Conservation (phyloP, 2,113 vertebrate species). For the rat (Rattus norvegicus) region GRCr8 NC_086039.1:80583001-80583500, state of each 20-base stretch:
- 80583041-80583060: slow-evolving; percentile 25
- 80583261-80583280: slow-evolving; percentile 29
- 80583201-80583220: not conserved
- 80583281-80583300: not conserved
- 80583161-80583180: slow-evolving; percentile 4
- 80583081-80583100: not conserved
- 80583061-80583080: slow-evolving; percentile 11
- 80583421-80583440: not conserved
- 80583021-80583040: slow-evolving; percentile 13
- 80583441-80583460: not conserved
- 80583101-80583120: slow-evolving; percentile 15
- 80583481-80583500: not conserved
- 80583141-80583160: not conserved
- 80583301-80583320: not conserved
- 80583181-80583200: slow-evolving; percentile 5
- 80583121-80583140: not conserved
- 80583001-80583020: slow-evolving; percentile 54
- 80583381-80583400: not conserved
- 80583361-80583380: not conserved
- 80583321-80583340: slow-evolving; percentile 37
- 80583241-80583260: not conserved
- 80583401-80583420: slow-evolving; percentile 13
- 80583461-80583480: not conserved
- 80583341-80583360: not conserved
- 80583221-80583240: not conserved